Conservation (phyloP, 2,113 vertebrate species). For the Microtus montanus region DNA sequence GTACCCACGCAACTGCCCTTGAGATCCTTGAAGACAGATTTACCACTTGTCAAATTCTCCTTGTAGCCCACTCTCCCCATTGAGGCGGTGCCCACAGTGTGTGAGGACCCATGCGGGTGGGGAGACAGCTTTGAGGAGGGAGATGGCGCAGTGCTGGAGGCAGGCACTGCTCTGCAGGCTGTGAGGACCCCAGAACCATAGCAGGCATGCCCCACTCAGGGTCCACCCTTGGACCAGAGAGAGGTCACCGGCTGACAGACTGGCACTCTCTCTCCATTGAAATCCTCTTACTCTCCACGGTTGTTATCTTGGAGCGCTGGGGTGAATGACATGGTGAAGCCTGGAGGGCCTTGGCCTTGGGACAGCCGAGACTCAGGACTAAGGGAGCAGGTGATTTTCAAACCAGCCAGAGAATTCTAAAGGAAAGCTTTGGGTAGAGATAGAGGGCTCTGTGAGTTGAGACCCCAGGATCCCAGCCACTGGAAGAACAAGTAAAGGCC, state of each 20-base stretch:
- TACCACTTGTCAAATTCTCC: constrained; percentile 57
- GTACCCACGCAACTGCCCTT: background rate
- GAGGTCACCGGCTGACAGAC: background rate
- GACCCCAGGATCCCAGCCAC: background rate
- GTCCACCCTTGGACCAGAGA: background rate
- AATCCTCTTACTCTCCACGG: too few relatives aligned
- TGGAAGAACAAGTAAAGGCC: background rate
- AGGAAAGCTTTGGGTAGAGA: background rate
- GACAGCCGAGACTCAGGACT: background rate
- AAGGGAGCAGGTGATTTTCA: background rate
- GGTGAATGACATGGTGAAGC: background rate
- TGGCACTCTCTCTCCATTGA: too few relatives aligned
- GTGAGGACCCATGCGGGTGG: background rate
- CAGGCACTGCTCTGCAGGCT: background rate
- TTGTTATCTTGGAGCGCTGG: background rate
- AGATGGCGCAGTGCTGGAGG: background rate
- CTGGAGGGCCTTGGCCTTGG: background rate
- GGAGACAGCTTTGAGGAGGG: background rate
- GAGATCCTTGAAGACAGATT: constrained; percentile 61
- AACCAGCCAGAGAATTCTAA: background rate
- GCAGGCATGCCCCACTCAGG: background rate
- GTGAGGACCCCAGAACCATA: background rate
- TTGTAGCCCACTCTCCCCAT: constrained; percentile 31
- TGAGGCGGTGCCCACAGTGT: background rate
- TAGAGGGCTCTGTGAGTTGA: background rate